A percentile compares a stretch with the other conserved stretches of the same genome.
Conservation (phyloP, 2,888 invertebrate species). For the Syrphus vitripennis region DNA sequence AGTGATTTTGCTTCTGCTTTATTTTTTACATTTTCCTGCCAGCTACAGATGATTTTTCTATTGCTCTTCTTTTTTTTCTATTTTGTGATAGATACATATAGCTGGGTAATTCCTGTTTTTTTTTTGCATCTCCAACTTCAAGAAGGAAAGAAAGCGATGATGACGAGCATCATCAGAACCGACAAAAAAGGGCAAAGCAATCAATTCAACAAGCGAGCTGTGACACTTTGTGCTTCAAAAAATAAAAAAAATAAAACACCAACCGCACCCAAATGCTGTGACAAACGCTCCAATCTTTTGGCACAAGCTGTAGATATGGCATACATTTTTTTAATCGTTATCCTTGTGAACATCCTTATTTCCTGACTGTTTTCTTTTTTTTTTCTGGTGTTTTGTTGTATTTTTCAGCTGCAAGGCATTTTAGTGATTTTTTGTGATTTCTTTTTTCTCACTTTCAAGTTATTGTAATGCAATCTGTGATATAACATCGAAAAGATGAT, state of each 20-base stretch:
- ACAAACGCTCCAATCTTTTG: constrained; percentile 16
- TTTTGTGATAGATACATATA: neutral
- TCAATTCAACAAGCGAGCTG: constrained; percentile 42
- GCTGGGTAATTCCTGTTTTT: neutral
- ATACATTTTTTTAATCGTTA: constrained; percentile 25
- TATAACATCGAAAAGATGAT: constrained; percentile 12
- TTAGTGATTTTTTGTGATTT: neutral
- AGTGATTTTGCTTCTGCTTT: constrained; percentile 12
- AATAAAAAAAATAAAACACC: neutral
- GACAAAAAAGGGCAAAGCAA: constrained; percentile 41
- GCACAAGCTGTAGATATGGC: constrained; percentile 1
- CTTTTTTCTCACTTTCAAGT: neutral
- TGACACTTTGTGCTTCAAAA: constrained; percentile 21
- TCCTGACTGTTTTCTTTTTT: neutral
- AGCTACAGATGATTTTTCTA: constrained; percentile 34
- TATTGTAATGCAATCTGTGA: constrained; percentile 39
- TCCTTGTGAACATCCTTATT: constrained; percentile 12
- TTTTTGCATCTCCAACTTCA: neutral
- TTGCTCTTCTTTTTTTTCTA: neutral
- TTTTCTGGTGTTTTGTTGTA: neutral
- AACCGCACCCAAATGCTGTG: neutral
- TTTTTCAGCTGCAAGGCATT: neutral
- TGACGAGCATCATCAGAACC: neutral
- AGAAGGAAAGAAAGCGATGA: neutral
- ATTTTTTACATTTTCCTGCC: constrained; percentile 3